phyloP scores from a whole-genome alignment of 2,888 invertebrate genomes.

The Gerris lacustris region DNA sequence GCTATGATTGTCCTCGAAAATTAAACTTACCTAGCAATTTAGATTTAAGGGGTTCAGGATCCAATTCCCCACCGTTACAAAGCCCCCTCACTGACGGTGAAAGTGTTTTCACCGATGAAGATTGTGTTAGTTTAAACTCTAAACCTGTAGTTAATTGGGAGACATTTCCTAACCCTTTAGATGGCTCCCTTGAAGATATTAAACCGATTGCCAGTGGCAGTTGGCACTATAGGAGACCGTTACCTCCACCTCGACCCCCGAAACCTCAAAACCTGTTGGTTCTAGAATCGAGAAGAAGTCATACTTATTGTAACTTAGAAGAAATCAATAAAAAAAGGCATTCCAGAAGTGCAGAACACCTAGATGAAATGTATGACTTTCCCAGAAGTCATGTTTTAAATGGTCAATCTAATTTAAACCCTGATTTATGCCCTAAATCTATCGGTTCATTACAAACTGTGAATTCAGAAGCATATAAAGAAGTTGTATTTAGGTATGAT shows the following conservation, averaged over 20 bases:
- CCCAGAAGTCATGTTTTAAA: conserved; percentile 52
- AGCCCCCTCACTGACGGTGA: conserved; percentile 52
- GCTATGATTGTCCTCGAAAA: conserved; percentile 34
- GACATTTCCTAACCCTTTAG: conserved; percentile 43
- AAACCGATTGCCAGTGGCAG: conserved; percentile 22
- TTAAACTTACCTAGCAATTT: conserved; percentile 32
- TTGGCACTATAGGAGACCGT: conserved; percentile 26
- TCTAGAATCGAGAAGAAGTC: conserved; percentile 37
- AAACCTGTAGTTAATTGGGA: conserved; percentile 40
- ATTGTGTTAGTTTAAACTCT: conserved; percentile 43
- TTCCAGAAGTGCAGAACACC: conserved; percentile 35
- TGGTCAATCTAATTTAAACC: conserved; percentile 34
- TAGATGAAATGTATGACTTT: conserved; percentile 49
- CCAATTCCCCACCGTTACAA: conserved; percentile 42
- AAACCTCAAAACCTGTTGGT: conserved; percentile 50
- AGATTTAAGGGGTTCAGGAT: conserved; percentile 27
- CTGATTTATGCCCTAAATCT: conserved; percentile 31
- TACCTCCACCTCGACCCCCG: conserved; percentile 59
- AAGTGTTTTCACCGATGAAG: conserved; percentile 57
- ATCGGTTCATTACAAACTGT: conserved; percentile 30
- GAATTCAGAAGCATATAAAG: conserved; percentile 13
- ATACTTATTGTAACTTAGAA: conserved; percentile 42
- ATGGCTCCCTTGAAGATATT: conserved; percentile 43
- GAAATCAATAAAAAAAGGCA: conserved; percentile 31
- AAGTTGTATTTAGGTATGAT: conserved; percentile 47